Evolutionary conservation across 2,113 vertebrate species (phyloP).

Genomic region (Leptosomus discolor): DNA sequence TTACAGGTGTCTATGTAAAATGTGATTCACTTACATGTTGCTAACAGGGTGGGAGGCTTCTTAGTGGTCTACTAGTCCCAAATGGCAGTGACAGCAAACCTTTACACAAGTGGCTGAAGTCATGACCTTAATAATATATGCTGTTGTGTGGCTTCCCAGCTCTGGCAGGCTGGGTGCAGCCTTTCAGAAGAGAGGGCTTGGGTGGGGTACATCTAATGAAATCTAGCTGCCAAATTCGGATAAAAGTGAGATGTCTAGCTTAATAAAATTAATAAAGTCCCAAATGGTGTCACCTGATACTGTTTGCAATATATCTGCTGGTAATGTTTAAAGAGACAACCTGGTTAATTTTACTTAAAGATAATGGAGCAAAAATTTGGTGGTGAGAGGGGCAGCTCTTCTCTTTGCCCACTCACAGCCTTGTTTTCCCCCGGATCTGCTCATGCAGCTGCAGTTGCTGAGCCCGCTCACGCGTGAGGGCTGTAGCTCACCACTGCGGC

Average conservation of each 20-base stretch:
- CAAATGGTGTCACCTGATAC: not conserved
- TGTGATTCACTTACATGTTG: not conserved
- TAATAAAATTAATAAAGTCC: not conserved
- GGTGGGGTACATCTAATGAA: not conserved
- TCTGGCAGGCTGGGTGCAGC: not conserved
- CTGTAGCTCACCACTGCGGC: not conserved
- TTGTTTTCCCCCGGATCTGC: not conserved
- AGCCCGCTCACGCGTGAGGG: rapidly evolving
- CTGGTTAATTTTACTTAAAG: not conserved
- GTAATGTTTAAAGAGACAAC: not conserved
- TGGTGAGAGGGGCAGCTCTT: not conserved
- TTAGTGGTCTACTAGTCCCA: not conserved
- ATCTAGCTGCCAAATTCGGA: not conserved
- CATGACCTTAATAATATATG: not conserved
- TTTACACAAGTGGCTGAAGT: not conserved
- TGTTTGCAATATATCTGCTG: not conserved
- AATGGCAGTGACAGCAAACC: not conserved
- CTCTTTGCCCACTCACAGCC: rapidly evolving
- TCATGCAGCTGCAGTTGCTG: rapidly evolving
- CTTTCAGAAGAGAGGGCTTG: not conserved
- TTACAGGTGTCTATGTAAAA: not conserved
- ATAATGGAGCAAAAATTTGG: not conserved
- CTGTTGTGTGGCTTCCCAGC: not conserved
- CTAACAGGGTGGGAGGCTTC: not conserved
- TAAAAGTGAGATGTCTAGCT: not conserved